These are phyloP conservation scores for Hydrolagus colliei DNA, from an alignment of 2,797 vertebrate species.

Conservation along the genomic window DNA sequence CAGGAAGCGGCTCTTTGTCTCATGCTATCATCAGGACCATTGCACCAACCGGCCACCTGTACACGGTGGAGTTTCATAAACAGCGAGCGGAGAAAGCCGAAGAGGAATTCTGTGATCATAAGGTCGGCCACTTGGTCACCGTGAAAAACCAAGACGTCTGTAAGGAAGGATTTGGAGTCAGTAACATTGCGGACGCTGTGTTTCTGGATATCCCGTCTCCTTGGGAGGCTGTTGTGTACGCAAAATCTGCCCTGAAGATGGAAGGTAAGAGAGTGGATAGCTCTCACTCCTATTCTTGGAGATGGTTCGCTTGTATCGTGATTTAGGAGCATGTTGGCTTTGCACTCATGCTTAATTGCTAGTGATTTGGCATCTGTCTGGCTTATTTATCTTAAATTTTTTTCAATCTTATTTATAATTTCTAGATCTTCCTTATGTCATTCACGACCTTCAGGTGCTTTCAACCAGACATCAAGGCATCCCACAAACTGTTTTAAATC, in stretches of 20 bases:
- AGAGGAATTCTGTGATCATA: conserved; percentile 84
- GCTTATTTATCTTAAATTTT: too few species aligned
- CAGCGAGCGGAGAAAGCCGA: conserved; percentile 79
- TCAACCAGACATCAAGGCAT: too few species aligned
- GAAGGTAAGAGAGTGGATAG: conserved; percentile 59
- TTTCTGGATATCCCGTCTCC: conserved; percentile 94
- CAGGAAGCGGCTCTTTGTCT: conserved; percentile 88
- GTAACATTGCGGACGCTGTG: conserved; percentile 73
- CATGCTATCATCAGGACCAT: conserved; percentile 87
- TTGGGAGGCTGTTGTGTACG: conserved; percentile 87
- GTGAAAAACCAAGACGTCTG: conserved; percentile 92
- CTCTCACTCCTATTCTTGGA: too few species aligned
- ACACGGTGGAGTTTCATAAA: conserved; percentile 94
- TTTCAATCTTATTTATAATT: too few species aligned
- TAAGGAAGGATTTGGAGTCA: conserved; percentile 81
- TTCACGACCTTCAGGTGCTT: too few species aligned
- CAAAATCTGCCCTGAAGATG: conserved; percentile 74
- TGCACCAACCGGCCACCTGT: conserved; percentile 83
- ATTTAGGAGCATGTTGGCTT: too few species aligned
- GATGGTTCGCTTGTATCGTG: too few species aligned
- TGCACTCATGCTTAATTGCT: too few species aligned
- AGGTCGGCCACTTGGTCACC: conserved; percentile 79
- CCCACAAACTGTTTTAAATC: too few species aligned
- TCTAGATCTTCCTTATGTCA: too few species aligned
- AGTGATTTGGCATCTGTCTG: too few species aligned